Conservation (phyloP, 1,140 invertebrate genomes). For the Nasonia vitripennis region DNA sequence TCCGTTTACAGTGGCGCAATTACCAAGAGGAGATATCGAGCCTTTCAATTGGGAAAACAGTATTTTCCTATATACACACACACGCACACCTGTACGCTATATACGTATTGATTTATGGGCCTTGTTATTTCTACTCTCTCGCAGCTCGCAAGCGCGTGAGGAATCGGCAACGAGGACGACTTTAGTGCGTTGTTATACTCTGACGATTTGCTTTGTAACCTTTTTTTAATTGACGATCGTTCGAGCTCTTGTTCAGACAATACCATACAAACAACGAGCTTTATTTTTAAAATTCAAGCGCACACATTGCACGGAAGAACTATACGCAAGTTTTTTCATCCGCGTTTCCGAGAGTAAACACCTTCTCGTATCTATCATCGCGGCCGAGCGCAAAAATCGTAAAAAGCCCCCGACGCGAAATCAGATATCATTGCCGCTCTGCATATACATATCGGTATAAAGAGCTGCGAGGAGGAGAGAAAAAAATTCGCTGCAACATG, state of each 20-base stretch:
- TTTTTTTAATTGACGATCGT: background rate
- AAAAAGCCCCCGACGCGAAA: background rate
- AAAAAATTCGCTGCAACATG: background rate
- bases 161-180: background rate
- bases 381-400: background rate
- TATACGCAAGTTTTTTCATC: too few relatives aligned
- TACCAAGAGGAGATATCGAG: background rate
- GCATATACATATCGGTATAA: background rate
- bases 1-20: constrained; percentile 17
- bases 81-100: background rate
- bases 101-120: background rate
- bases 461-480: background rate
- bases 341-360: too few relatives aligned
- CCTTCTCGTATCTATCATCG: background rate
- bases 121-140: background rate
- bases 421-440: background rate
- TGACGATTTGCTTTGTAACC: background rate
- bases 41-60: background rate
- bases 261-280: too few relatives aligned
- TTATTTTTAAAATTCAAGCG: background rate
- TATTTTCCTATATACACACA: background rate
- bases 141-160: too few relatives aligned
- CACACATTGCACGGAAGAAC: too few relatives aligned
- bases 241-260: background rate
- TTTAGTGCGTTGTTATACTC: too few relatives aligned